phyloP scores from a whole-genome alignment of 2,888 invertebrate species.

The Perizoma flavofasciatum region DNA sequence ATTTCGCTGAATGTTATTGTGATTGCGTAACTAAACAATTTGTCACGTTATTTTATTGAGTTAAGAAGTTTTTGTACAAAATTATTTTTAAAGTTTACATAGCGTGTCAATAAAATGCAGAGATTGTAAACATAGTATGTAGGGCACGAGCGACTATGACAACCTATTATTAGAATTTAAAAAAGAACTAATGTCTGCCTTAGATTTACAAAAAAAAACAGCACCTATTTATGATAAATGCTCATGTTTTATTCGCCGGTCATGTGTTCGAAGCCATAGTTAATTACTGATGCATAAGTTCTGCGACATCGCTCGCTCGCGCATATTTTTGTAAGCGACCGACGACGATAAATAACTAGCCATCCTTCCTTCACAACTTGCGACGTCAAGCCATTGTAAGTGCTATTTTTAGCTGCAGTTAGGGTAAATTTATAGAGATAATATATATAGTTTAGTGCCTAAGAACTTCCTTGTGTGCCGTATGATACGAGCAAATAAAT shows the following conservation, averaged over 20 bases:
- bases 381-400: conserved; percentile 22
- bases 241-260: conserved; percentile 26
- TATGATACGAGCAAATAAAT: not conserved
- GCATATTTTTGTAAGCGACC: conserved; percentile 49
- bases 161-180: not conserved
- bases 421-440: conserved; percentile 11
- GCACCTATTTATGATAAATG: conserved; percentile 1
- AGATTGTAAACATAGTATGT: not conserved
- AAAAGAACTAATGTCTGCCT: not conserved
- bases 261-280: conserved; percentile 40
- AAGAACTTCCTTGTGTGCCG: conserved; percentile 6
- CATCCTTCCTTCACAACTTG: conserved; percentile 32
- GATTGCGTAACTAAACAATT: conserved; percentile 52
- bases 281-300: conserved; percentile 62
- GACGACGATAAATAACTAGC: conserved; percentile 40
- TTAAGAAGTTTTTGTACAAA: conserved; percentile 7
- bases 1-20: conserved; percentile 43
- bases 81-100: not conserved
- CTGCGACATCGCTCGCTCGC: conserved; percentile 45
- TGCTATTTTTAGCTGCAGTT: conserved; percentile 25
- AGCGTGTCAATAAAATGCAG: conserved; percentile 10
- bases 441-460: too few species aligned
- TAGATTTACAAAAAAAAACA: conserved; percentile 6
- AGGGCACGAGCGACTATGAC: not conserved
- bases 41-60: conserved; percentile 37